These are phyloP conservation scores for Spinus pinus DNA, from an alignment of 2,797 vertebrate species.

Conservation along the genomic window DNA sequence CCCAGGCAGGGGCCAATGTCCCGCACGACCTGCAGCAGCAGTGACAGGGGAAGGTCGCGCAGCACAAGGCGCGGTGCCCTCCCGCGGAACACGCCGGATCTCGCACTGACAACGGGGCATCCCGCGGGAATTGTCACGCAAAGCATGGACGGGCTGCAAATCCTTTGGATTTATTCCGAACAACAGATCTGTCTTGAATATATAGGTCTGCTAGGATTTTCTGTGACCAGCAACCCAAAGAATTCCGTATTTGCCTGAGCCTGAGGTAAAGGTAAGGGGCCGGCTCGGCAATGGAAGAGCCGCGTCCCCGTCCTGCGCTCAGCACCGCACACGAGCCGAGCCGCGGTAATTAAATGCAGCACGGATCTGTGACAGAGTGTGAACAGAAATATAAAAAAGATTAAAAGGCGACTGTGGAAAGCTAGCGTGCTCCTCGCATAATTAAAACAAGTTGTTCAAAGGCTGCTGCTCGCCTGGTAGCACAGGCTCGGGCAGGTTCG, in stretches of 20 bases:
- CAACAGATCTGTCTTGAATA: not conserved
- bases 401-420: slow-evolving; percentile 44
- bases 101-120: not conserved
- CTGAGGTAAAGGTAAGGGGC: not conserved
- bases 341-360: not conserved
- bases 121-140: not conserved
- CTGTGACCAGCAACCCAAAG: not conserved
- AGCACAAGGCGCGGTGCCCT: not conserved
- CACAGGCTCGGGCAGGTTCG: not conserved
- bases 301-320: not conserved
- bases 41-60: rapidly evolving
- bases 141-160: not conserved
- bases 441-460: slow-evolving; percentile 45
- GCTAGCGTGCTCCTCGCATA: slow-evolving; percentile 52
- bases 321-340: not conserved
- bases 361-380: slow-evolving; percentile 8
- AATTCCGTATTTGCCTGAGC: not conserved
- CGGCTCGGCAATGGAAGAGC: not conserved
- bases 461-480: slow-evolving; percentile 11
- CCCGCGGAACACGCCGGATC: not conserved
- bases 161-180: not conserved
- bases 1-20: not conserved
- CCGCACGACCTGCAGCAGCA: rapidly evolving
- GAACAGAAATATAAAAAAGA: slow-evolving; percentile 55
- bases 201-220: not conserved